phyloP scores from a whole-genome alignment of 2,888 invertebrate species.

The Macrosiphum euphorbiae region DNA sequence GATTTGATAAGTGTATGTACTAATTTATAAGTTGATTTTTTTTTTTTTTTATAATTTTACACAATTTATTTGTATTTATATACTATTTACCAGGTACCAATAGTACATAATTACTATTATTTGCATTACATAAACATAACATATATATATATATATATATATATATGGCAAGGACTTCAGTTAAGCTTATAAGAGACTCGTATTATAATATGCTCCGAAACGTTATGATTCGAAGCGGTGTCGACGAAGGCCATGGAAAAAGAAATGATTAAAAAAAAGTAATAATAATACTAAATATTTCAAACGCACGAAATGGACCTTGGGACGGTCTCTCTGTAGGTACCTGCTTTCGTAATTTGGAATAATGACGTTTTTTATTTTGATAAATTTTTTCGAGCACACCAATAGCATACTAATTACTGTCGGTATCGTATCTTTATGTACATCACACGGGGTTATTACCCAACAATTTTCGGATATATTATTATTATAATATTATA shows the following conservation, averaged over 20 bases:
- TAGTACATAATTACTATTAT: not conserved
- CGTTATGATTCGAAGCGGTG: constrained; percentile 11
- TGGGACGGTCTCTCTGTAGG: not conserved
- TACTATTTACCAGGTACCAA: not conserved
- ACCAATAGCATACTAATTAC: constrained; percentile 40
- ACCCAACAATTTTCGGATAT: not conserved
- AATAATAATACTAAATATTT: not conserved
- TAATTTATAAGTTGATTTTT: not conserved
- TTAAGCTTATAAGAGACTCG: not conserved
- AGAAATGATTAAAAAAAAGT: constrained; percentile 39
- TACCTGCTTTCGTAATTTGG: constrained; percentile 40
- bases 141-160: not conserved
- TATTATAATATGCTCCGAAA: not conserved
- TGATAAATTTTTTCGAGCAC: not conserved
- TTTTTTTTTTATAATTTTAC: not conserved
- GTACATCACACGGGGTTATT: not conserved
- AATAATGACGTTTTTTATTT: constrained; percentile 53
- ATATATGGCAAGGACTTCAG: not conserved
- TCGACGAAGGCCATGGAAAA: constrained; percentile 23
- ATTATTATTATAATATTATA: not conserved
- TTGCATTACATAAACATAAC: not conserved
- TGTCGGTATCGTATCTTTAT: not conserved
- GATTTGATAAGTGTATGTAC: not conserved
- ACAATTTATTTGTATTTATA: not conserved
- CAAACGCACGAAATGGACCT: constrained; percentile 27